These are phyloP conservation scores for Scolopax bukidnonensis DNA, from an alignment of 2,797 vertebrate genomes.

Conservation along the genomic window DNA sequence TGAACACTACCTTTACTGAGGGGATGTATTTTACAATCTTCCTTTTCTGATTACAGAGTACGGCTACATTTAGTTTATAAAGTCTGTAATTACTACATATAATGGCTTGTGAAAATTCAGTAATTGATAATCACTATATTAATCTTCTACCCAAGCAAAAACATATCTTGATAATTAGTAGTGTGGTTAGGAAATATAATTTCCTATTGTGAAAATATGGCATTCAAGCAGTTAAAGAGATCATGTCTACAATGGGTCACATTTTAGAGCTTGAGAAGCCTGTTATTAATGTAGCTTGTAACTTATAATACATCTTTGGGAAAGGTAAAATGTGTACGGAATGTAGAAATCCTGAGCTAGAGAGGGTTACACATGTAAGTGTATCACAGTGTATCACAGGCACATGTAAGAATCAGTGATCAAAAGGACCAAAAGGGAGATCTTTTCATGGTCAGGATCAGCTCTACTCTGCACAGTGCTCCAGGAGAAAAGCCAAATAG, in stretches of 20 bases:
- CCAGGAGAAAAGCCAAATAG: neutral
- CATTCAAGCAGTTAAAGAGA: neutral
- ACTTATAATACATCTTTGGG: neutral
- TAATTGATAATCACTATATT: neutral
- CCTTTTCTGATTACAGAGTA: neutral
- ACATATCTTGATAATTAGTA: neutral
- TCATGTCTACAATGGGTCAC: neutral
- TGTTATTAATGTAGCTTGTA: neutral
- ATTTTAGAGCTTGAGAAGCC: neutral
- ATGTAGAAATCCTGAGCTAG: neutral
- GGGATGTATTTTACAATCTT: neutral
- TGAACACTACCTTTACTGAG: neutral
- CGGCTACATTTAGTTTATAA: neutral
- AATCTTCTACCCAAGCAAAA: neutral
- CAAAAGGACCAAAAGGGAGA: neutral
- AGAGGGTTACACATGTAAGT: neutral
- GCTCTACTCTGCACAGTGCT: neutral
- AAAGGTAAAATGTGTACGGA: neutral
- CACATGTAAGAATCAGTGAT: neutral
- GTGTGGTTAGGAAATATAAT: neutral
- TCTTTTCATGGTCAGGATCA: neutral
- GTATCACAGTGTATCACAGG: too few relatives aligned
- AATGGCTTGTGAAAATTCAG: neutral
- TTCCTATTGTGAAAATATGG: fast-evolving
- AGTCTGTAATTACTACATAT: neutral